These are phyloP conservation scores for Magallana gigas DNA, from an alignment of 1,140 invertebrate species.

Conservation along the genomic window DNA sequence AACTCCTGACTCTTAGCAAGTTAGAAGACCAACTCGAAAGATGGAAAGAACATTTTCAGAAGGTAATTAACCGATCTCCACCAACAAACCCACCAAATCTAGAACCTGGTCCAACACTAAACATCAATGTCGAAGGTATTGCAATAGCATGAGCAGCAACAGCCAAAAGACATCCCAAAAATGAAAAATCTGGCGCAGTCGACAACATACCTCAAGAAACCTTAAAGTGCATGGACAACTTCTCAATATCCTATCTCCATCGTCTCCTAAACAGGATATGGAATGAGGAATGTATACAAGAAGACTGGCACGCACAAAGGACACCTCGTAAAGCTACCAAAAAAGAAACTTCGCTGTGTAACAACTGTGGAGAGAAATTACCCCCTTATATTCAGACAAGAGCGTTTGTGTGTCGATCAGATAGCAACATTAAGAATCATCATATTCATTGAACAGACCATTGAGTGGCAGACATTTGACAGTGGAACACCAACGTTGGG, in stretches of 20 bases:
- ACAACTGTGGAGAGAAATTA: background rate
- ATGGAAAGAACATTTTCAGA: no score
- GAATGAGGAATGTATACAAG: background rate
- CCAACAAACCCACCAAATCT: no score
- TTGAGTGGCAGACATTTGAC: conserved; percentile 58
- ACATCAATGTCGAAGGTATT: no score
- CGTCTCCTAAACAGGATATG: background rate
- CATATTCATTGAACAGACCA: conserved; percentile 60
- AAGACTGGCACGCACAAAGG: background rate
- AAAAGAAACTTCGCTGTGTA: background rate
- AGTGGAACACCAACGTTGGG: conserved; percentile 56
- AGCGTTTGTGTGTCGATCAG: conserved; percentile 60
- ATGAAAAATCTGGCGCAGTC: no score
- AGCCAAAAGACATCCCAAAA: no score
- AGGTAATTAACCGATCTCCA: no score
- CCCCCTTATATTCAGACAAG: conserved; percentile 42
- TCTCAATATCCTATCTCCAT: background rate
- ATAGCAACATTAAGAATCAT: conserved; percentile 61
- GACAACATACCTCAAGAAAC: no score
- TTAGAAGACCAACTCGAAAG: no score
- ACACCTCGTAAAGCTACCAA: background rate
- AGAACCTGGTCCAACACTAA: no score
- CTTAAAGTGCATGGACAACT: background rate
- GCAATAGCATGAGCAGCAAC: no score
- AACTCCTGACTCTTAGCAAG: no score